Percentiles rank a stretch among this genome's conserved stretches.
Conservation (phyloP, 2,888 invertebrate genomes). For the Cancer borealis region DNA sequence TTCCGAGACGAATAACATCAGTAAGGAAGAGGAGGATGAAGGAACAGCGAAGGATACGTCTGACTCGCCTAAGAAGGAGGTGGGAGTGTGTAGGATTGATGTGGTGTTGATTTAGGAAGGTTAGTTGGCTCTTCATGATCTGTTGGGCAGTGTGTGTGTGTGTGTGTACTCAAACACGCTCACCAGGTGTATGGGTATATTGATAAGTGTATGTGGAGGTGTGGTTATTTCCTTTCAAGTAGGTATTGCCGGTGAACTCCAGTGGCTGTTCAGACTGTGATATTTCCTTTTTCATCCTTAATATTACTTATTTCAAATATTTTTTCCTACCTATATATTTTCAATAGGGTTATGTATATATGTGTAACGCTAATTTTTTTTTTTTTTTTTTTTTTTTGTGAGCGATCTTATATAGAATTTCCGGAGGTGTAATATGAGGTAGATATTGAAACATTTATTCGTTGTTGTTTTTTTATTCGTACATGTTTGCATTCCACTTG, state of each 20-base stretch:
- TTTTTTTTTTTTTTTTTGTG: not conserved
- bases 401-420: not conserved
- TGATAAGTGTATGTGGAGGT: not conserved
- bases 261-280: too few relatives aligned
- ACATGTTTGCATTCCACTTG: not conserved
- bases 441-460: not conserved
- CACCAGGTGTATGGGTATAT: not conserved
- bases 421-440: not conserved
- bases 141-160: not conserved
- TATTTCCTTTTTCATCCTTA: too few relatives aligned
- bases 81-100: not conserved
- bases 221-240: too few relatives aligned
- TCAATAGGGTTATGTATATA: too few relatives aligned
- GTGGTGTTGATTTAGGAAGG: not conserved
- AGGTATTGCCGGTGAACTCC: too few relatives aligned
- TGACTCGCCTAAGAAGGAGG: not conserved
- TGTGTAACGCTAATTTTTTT: not conserved
- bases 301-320: too few relatives aligned
- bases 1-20: not conserved
- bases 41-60: slow-evolving; percentile 5
- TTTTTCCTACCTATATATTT: too few relatives aligned
- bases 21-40: not conserved
- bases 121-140: not conserved
- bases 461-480: not conserved
- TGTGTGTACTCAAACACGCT: not conserved